Conservation (phyloP, 2,888 invertebrate species). For the Julus scandinavius region DNA sequence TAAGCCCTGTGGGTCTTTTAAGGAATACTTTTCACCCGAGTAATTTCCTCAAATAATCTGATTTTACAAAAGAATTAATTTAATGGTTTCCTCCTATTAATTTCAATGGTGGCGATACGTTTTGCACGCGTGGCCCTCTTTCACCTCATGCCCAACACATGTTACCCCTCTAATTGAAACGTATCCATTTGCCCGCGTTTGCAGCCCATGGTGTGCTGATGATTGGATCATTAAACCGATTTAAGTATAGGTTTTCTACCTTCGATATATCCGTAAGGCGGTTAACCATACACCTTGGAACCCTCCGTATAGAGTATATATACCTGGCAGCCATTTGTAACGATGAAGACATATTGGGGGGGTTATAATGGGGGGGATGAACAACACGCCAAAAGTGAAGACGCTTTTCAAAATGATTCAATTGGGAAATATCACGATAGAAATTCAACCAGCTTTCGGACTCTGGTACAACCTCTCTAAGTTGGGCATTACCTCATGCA, state of each 20-base stretch:
- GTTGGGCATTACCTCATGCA: background rate
- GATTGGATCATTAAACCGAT: slow-evolving; percentile 46
- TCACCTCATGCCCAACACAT: slow-evolving; percentile 28
- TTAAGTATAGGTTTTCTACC: slow-evolving; percentile 44
- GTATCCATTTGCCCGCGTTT: background rate
- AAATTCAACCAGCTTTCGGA: background rate
- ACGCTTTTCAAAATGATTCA: slow-evolving; percentile 44
- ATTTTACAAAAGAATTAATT: slow-evolving; percentile 44
- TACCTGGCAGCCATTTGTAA: slow-evolving; percentile 35
- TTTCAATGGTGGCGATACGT: background rate
- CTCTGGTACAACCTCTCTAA: background rate
- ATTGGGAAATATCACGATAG: slow-evolving; percentile 1
- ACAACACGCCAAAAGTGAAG: slow-evolving; percentile 40
- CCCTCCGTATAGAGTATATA: background rate
- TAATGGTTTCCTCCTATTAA: slow-evolving; percentile 36
- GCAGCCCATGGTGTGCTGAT: slow-evolving; percentile 22
- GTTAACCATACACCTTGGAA: slow-evolving; percentile 42
- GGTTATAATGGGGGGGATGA: slow-evolving; percentile 23
- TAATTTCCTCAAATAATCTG: slow-evolving; percentile 16
- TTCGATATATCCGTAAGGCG: slow-evolving; percentile 45
- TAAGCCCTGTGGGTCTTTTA: background rate
- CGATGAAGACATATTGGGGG: slow-evolving; percentile 27
- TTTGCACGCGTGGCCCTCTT: background rate
- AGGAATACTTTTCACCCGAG: background rate
- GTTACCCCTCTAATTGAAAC: slow-evolving; percentile 29